phyloP scores from a whole-genome alignment of 2,888 invertebrate species.

The Blastobasis adustella region DNA sequence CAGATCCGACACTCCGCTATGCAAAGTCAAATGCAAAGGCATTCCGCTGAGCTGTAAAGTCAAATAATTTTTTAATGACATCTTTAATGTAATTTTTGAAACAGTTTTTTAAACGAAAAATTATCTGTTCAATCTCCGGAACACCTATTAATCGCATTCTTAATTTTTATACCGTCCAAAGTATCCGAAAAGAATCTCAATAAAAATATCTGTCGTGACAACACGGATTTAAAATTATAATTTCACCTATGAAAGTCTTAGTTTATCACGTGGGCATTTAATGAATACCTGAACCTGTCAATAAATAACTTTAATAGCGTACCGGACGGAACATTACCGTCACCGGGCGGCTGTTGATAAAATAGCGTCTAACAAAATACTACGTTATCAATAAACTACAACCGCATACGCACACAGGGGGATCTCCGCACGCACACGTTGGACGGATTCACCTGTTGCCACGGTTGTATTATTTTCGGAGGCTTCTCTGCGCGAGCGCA shows the following conservation, averaged over 20 bases:
- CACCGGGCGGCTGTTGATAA: conserved; percentile 30
- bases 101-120: too few species aligned
- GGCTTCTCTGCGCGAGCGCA: conserved; percentile 61
- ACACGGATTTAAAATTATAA: conserved; percentile 12
- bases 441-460: conserved; percentile 64
- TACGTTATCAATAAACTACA: conserved; percentile 60
- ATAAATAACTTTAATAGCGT: conserved; percentile 22
- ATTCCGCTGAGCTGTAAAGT: too few species aligned
- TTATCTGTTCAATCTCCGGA: too few species aligned
- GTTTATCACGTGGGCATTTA: conserved; percentile 21
- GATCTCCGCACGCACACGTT: conserved; percentile 43
- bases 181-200: conserved; percentile 19
- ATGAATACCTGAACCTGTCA: conserved; percentile 26
- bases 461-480: conserved; percentile 47
- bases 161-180: too few species aligned
- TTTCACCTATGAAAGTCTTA: not conserved
- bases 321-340: conserved; percentile 35
- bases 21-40: too few species aligned
- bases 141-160: too few species aligned
- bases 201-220: conserved; percentile 23
- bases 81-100: too few species aligned
- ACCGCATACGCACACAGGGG: conserved; percentile 43
- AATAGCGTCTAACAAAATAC: conserved; percentile 52
- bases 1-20: too few species aligned
- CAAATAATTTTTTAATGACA: too few species aligned